A percentile compares a stretch with the other conserved stretches of the same genome.
phyloP scores from a whole-genome alignment of 2,888 invertebrate genomes.

The Eilema sororculum region DNA sequence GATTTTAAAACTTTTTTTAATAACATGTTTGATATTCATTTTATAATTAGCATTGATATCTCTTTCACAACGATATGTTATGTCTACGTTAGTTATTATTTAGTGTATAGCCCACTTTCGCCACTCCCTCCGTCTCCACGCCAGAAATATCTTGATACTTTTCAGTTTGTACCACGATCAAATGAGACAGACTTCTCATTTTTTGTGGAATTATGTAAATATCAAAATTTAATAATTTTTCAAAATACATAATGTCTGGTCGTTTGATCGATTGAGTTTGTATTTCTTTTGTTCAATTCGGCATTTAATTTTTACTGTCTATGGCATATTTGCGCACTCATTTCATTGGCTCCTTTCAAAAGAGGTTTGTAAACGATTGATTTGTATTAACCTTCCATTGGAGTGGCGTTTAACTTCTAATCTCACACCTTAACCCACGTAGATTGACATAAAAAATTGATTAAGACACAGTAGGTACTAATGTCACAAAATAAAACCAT shows the following conservation, averaged over 20 bases:
- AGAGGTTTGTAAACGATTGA: slow-evolving; percentile 57
- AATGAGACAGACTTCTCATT: slow-evolving; percentile 49
- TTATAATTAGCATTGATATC: background rate
- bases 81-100: slow-evolving; percentile 54
- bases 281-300: slow-evolving; percentile 40
- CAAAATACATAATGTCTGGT: slow-evolving; percentile 42
- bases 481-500: slow-evolving; percentile 50
- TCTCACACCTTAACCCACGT: slow-evolving; percentile 53
- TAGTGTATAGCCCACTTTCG: slow-evolving; percentile 46
- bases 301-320: slow-evolving; percentile 53
- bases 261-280: slow-evolving; percentile 52
- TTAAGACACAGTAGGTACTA: slow-evolving; percentile 61
- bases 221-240: background rate
- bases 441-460: slow-evolving; percentile 56
- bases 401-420: slow-evolving; percentile 62
- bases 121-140: slow-evolving; percentile 44
- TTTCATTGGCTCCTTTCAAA: slow-evolving; percentile 58
- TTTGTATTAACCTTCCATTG: slow-evolving; percentile 49
- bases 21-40: background rate
- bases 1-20: background rate
- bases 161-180: slow-evolving; percentile 49
- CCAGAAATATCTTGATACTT: slow-evolving; percentile 31
- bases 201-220: slow-evolving; percentile 7
- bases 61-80: slow-evolving; percentile 22
- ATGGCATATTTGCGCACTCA: slow-evolving; percentile 64